A percentile compares a stretch with the other conserved stretches of the same genome.
Evolutionary conservation across 2,113 vertebrate genomes (phyloP).

Genomic region (Galbula dea): DNA sequence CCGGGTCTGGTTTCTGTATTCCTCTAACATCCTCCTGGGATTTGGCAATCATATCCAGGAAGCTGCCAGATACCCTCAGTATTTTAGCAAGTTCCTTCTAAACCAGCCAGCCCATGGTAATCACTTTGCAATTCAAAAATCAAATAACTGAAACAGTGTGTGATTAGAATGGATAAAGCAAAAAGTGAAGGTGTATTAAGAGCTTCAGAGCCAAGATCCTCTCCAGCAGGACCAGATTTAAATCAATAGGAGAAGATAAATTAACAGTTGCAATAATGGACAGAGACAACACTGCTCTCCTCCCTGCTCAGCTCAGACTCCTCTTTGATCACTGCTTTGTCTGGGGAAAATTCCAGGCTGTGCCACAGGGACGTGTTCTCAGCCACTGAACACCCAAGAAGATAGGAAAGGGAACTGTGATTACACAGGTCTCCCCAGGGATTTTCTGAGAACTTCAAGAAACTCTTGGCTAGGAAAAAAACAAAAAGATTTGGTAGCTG

Average conservation of each 20-base stretch:
- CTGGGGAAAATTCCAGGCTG: neutral
- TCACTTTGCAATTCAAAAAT: neutral
- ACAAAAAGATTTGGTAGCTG: neutral
- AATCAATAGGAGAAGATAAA: neutral
- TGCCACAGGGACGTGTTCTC: neutral
- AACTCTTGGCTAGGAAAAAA: neutral
- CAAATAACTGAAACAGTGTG: neutral
- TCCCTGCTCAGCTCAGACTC: neutral
- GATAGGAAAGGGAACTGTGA: neutral
- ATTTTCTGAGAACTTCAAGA: neutral
- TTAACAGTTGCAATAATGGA: neutral
- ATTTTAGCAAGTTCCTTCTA: neutral
- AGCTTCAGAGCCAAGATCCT: neutral
- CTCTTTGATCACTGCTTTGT: neutral
- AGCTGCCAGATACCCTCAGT: neutral
- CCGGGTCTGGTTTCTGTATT: neutral
- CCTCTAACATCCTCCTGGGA: rapidly evolving
- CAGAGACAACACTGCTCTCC: rapidly evolving
- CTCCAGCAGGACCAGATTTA: neutral
- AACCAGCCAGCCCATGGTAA: neutral
- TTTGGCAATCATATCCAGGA: neutral
- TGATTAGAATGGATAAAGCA: neutral
- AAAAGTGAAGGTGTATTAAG: neutral
- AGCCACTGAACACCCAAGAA: neutral
- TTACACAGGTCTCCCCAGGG: neutral